A percentile compares a stretch with the other conserved stretches of the same genome.
These are phyloP conservation scores for Lamprotornis superbus DNA, from an alignment of 2,113 vertebrate genomes.

Conservation along the genomic window DNA sequence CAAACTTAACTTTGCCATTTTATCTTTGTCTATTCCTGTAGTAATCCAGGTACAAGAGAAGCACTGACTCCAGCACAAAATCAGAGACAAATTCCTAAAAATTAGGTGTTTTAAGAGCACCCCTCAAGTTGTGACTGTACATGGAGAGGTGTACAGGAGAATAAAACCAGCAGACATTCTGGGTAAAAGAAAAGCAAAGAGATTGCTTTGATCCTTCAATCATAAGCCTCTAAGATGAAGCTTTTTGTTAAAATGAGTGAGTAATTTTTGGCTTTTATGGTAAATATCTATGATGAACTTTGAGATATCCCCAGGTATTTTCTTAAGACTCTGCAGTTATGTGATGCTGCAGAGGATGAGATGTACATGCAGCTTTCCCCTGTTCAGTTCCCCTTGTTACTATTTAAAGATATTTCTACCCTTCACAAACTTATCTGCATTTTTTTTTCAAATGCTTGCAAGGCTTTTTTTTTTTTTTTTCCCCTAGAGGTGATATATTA, in stretches of 20 bases:
- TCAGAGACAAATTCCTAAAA: neutral
- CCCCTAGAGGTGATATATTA: neutral
- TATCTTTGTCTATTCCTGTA: neutral
- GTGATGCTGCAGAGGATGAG: neutral
- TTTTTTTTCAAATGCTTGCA: neutral
- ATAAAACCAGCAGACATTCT: neutral
- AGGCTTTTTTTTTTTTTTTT: too few relatives aligned
- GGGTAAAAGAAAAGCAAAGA: neutral
- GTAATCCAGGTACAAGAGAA: neutral
- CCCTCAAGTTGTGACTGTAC: neutral
- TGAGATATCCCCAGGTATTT: neutral
- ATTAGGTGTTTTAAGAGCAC: neutral
- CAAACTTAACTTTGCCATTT: neutral
- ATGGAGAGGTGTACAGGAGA: neutral
- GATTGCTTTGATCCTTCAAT: neutral
- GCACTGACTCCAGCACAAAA: neutral
- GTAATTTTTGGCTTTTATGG: conserved; percentile 2
- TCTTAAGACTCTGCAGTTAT: neutral
- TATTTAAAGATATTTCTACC: neutral
- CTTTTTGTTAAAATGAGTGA: neutral
- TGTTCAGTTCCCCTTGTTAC: neutral
- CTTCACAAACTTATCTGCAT: neutral
- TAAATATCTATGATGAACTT: neutral
- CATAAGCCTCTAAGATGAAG: neutral
- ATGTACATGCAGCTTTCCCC: neutral